These are phyloP conservation scores for Hemithea aestivaria DNA, from an alignment of 2,888 invertebrate species.

Conservation along the genomic window DNA sequence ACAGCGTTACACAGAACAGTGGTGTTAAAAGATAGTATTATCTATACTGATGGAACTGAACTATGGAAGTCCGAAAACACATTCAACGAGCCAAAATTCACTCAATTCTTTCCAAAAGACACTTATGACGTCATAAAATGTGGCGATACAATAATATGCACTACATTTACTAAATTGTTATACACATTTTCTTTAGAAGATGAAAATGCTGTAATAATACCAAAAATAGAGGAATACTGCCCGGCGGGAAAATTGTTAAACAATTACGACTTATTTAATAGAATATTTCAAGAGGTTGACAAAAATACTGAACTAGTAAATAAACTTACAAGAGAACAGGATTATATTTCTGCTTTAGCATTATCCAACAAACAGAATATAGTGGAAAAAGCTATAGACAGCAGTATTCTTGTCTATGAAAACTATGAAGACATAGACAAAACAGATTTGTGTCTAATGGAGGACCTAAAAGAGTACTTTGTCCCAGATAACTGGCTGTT, in stretches of 20 bases:
- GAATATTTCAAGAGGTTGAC: constrained; percentile 47
- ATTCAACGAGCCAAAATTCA: constrained; percentile 39
- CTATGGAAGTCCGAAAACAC: constrained; percentile 52
- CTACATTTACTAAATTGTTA: constrained; percentile 51
- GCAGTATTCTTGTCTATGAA: constrained; percentile 44
- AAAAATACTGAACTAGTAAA: constrained; percentile 42
- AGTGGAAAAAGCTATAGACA: constrained; percentile 44
- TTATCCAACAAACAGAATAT: constrained; percentile 57
- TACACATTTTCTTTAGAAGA: constrained; percentile 48
- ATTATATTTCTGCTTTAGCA: constrained; percentile 52
- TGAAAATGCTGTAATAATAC: constrained; percentile 35
- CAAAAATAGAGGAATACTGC: constrained; percentile 37
- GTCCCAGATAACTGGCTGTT: constrained; percentile 38
- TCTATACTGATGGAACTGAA: constrained; percentile 63
- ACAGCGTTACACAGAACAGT: constrained; percentile 47
- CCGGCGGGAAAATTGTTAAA: constrained; percentile 46
- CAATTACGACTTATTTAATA: constrained; percentile 45
- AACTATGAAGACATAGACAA: constrained; percentile 48
- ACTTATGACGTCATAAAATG: constrained; percentile 51
- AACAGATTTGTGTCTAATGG: constrained; percentile 44
- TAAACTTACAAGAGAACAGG: constrained; percentile 44
- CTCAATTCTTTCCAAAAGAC: constrained; percentile 46
- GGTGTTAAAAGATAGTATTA: constrained; percentile 33
- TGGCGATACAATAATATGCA: constrained; percentile 51
- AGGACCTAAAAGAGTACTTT: constrained; percentile 49